Conservation (phyloP, 2,797 vertebrate species). For the Tragelaphus oryx region DNA sequence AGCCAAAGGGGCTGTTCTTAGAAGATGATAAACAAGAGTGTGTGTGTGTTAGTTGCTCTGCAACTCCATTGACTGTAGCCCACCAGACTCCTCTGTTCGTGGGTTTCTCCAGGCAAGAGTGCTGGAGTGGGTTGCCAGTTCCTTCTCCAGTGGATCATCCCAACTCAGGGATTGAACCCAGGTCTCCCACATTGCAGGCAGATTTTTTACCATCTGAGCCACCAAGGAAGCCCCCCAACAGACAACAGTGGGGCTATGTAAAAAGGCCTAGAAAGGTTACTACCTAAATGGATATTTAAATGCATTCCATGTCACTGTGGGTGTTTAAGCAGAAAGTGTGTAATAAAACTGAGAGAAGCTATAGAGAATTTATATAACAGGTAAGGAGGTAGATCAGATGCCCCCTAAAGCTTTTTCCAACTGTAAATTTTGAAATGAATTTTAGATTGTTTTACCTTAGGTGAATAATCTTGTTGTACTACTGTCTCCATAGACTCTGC, state of each 20-base stretch:
- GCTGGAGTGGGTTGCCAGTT: not conserved
- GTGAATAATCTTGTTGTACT: not conserved
- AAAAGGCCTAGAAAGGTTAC: not conserved
- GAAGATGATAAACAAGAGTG: not conserved
- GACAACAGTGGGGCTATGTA: not conserved
- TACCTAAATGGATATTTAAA: not conserved
- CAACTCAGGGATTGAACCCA: not conserved
- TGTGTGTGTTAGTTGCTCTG: not conserved
- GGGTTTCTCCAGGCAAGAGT: not conserved
- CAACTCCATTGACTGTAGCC: not conserved
- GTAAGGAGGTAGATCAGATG: not conserved
- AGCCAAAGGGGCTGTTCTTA: not conserved
- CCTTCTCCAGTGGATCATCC: not conserved
- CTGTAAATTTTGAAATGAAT: not conserved
- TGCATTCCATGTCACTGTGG: not conserved
- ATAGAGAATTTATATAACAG: not conserved
- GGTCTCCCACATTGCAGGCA: not conserved
- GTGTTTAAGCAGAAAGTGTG: not conserved
- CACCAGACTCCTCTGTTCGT: not conserved
- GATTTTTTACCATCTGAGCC: not conserved
- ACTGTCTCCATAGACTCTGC: not conserved
- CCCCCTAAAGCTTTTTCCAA: not conserved
- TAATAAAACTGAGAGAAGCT: not conserved
- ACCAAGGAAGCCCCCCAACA: not conserved
- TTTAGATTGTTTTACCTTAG: not conserved